Conservation (phyloP, 2,888 invertebrate species). For the Limulus polyphemus region DNA sequence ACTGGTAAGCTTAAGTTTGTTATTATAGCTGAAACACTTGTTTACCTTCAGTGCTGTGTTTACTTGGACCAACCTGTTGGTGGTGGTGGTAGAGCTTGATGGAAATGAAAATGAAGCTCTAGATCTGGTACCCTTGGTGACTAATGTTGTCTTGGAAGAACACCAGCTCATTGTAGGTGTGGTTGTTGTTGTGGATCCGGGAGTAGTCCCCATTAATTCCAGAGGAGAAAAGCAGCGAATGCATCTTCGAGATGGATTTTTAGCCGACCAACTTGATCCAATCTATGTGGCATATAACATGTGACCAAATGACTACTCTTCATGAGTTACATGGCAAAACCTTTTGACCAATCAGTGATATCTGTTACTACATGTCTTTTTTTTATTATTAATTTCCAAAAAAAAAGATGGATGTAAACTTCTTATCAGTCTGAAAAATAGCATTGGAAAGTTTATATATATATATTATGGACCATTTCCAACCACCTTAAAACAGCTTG, state of each 20-base stretch:
- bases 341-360: too few relatives aligned
- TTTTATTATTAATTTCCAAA: too few relatives aligned
- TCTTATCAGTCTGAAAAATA: too few relatives aligned
- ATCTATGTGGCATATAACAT: conserved; percentile 99
- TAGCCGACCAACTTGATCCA: conserved; percentile 97
- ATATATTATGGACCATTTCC: too few relatives aligned
- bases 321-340: too few relatives aligned
- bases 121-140: conserved; percentile 93
- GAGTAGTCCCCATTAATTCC: conserved; percentile 86
- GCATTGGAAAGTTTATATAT: too few relatives aligned
- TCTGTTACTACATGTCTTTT: too few relatives aligned
- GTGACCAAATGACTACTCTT: conserved; percentile 45
- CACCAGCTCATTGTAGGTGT: conserved; percentile 98
- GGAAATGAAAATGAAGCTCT: conserved; percentile 98
- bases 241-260: conserved; percentile 95
- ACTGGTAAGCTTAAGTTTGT: too few relatives aligned
- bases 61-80: conserved; percentile 97
- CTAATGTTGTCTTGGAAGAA: conserved; percentile 92
- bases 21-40: too few relatives aligned
- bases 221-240: conserved; percentile 98
- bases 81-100: conserved; percentile 95
- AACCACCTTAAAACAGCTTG: too few relatives aligned
- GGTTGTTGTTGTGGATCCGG: conserved; percentile 96
- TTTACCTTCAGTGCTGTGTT: conserved; percentile 73
- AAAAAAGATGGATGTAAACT: too few relatives aligned